These are phyloP conservation scores for Meliscaeva auricollis DNA, from an alignment of 2,888 invertebrate genomes.

Conservation along the genomic window DNA sequence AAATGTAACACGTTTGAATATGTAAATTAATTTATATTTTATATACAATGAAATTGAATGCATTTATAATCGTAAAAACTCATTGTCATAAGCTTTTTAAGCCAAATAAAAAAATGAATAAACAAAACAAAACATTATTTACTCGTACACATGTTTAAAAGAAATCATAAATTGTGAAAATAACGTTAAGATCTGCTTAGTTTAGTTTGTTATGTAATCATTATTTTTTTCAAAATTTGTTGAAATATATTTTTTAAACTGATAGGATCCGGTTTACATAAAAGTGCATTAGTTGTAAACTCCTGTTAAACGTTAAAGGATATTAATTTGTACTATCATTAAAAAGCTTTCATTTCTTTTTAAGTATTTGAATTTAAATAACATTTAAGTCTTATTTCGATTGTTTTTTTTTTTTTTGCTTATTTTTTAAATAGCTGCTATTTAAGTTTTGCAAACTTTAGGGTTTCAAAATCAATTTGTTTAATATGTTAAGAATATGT, in stretches of 20 bases:
- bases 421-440: background rate
- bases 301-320: background rate
- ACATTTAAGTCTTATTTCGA: background rate
- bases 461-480: background rate
- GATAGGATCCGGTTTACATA: background rate
- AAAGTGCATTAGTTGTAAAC: constrained; percentile 25
- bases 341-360: too few relatives aligned
- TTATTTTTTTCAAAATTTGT: constrained; percentile 16
- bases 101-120: constrained; percentile 37
- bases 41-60: constrained; percentile 14
- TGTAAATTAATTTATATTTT: constrained; percentile 41
- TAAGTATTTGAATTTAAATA: constrained; percentile 1
- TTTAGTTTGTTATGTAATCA: constrained; percentile 14
- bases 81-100: constrained; percentile 38
- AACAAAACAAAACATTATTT: constrained; percentile 1
- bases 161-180: background rate
- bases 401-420: background rate
- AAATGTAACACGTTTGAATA: constrained; percentile 29
- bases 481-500: background rate
- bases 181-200: constrained; percentile 14
- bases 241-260: constrained; percentile 11
- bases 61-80: constrained; percentile 21
- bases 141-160: constrained; percentile 17
- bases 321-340: background rate
- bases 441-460: background rate